A percentile compares a stretch with the other conserved stretches of the same genome.
phyloP scores from a whole-genome alignment of 2,797 vertebrate species.

The Gymnodraco acuticeps region DNA sequence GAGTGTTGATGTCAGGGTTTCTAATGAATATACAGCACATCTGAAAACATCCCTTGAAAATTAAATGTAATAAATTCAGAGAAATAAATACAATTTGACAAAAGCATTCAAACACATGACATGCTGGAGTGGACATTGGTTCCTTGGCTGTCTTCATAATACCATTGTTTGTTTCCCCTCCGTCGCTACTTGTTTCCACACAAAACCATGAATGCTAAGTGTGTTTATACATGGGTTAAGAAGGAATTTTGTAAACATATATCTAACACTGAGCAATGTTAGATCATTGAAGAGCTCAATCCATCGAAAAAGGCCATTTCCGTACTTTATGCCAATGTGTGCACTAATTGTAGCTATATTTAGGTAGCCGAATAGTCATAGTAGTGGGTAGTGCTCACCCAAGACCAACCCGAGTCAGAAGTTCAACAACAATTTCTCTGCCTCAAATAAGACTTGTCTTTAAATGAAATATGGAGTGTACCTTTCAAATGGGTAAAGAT shows the following conservation, averaged over 20 bases:
- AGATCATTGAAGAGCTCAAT: too few relatives aligned
- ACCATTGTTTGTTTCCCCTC: background rate
- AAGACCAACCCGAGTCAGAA: conserved; percentile 7
- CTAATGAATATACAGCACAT: conserved; percentile 27
- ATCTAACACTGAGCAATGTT: too few relatives aligned
- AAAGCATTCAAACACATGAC: conserved; percentile 15
- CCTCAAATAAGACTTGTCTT: background rate
- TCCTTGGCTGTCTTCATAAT: conserved; percentile 28
- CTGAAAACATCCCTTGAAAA: conserved; percentile 4
- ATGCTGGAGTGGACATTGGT: conserved; percentile 44
- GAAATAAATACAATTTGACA: conserved; percentile 34
- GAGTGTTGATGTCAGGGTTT: conserved; percentile 31
- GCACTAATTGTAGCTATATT: background rate
- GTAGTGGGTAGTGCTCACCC: background rate
- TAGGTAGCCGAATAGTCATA: background rate
- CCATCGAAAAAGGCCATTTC: too few relatives aligned
- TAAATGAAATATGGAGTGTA: conserved; percentile 6
- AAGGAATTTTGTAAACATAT: too few relatives aligned
- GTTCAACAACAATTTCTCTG: background rate
- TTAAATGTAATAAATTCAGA: conserved; percentile 27
- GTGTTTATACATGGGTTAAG: too few relatives aligned
- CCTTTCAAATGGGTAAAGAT: background rate
- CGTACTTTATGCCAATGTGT: background rate
- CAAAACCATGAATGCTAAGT: background rate
- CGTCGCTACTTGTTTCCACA: background rate